These are phyloP conservation scores for Xiphophorus birchmanni DNA, from an alignment of 2,797 vertebrate genomes.

Conservation along the genomic window DNA sequence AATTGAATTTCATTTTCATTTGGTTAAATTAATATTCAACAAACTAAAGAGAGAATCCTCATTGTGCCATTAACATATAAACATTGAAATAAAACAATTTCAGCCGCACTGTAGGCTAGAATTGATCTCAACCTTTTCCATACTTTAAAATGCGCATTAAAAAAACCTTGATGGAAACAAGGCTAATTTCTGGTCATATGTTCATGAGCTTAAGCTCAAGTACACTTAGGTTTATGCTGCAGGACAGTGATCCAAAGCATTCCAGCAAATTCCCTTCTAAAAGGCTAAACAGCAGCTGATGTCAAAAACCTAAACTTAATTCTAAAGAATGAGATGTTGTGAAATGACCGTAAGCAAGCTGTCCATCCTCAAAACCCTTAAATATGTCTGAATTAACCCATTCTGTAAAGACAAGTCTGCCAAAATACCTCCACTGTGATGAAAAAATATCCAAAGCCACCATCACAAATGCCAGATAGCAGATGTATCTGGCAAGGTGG, in stretches of 20 bases:
- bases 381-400: not conserved
- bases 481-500: not conserved
- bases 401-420: not conserved
- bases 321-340: not conserved
- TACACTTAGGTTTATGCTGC: not conserved
- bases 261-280: not conserved
- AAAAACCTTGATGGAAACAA: not conserved
- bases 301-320: no score
- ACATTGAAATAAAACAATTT: no score
- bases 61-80: no score
- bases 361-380: not conserved
- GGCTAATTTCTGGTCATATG: not conserved
- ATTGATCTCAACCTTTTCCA: no score
- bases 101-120: no score
- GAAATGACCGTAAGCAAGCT: not conserved
- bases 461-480: not conserved
- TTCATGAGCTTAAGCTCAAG: not conserved
- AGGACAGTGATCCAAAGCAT: not conserved
- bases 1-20: no score
- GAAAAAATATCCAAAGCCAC: not conserved
- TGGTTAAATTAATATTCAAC: no score
- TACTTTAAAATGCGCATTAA: no score
- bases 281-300: not conserved
- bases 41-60: no score
- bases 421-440: not conserved